phyloP scores from a whole-genome alignment of 2,113 vertebrate genomes.

The Caranx ignobilis region DNA sequence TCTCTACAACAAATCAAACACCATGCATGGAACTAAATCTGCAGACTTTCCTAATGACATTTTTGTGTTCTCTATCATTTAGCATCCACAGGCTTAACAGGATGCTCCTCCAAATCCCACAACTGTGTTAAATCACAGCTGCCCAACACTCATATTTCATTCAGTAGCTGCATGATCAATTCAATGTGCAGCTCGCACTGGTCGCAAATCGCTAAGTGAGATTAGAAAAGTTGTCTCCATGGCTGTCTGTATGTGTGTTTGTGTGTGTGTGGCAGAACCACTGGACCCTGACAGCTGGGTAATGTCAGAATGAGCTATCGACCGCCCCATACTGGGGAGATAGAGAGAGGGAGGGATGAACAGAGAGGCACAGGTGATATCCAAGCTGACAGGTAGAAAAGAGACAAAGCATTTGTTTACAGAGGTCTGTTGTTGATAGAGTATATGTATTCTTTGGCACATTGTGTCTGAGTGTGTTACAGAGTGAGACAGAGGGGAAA shows the following conservation, averaged over 20 bases:
- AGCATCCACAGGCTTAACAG: neutral
- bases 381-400: slow-evolving; percentile 1
- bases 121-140: slow-evolving; percentile 33
- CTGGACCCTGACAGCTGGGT: slow-evolving; percentile 48
- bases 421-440: neutral
- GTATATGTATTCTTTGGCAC: neutral
- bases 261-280: slow-evolving; percentile 32
- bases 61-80: neutral
- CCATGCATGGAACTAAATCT: neutral
- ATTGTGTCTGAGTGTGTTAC: slow-evolving; percentile 1
- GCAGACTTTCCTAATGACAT: neutral
- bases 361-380: neutral
- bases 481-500: neutral
- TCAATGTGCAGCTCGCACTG: slow-evolving; percentile 16
- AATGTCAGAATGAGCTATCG: slow-evolving; percentile 66
- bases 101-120: slow-evolving; percentile 29
- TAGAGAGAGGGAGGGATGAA: neutral
- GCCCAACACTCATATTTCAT: slow-evolving; percentile 48
- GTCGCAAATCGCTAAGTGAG: slow-evolving; percentile 36
- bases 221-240: slow-evolving; percentile 58
- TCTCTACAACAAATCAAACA: neutral
- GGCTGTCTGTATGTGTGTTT: neutral
- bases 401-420: slow-evolving; percentile 6
- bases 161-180: slow-evolving; percentile 45
- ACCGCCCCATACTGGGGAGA: neutral